phyloP scores from a whole-genome alignment of 2,113 vertebrate species.

The Ctenodactylus gundi region DNA sequence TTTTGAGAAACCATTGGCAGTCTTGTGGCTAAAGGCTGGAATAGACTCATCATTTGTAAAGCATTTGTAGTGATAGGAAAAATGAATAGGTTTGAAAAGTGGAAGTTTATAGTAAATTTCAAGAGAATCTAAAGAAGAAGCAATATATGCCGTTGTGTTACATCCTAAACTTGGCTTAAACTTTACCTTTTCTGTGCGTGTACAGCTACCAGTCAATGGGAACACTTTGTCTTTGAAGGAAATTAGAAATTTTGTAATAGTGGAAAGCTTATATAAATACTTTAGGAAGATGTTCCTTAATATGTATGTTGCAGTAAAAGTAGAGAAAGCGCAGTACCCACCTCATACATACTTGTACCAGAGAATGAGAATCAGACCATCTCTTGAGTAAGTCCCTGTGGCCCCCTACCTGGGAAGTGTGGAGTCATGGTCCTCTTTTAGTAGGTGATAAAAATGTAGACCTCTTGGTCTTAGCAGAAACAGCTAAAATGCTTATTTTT shows the following conservation, averaged over 20 bases:
- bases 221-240: neutral
- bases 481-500: slow-evolving; percentile 55
- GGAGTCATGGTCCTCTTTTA: slow-evolving; percentile 40
- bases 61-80: slow-evolving; percentile 1
- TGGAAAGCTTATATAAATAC: neutral
- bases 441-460: slow-evolving; percentile 11
- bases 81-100: neutral
- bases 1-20: neutral
- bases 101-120: neutral
- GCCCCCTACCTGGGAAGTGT: slow-evolving; percentile 13
- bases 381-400: neutral
- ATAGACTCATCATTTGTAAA: neutral
- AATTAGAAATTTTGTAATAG: neutral
- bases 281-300: neutral
- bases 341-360: neutral
- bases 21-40: slow-evolving; percentile 18
- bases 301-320: neutral
- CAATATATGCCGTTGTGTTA: neutral
- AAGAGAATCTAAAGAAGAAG: neutral
- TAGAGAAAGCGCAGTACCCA: neutral
- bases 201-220: neutral
- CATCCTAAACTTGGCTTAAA: slow-evolving; percentile 25
- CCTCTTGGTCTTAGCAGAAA: slow-evolving; percentile 5
- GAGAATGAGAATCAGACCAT: neutral
- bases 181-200: neutral